Percentiles rank a stretch among this genome's conserved stretches.
These are phyloP conservation scores for Drosophila hawaiiensis DNA, from an alignment of 2,888 invertebrate species.

Conservation along the genomic window DNA sequence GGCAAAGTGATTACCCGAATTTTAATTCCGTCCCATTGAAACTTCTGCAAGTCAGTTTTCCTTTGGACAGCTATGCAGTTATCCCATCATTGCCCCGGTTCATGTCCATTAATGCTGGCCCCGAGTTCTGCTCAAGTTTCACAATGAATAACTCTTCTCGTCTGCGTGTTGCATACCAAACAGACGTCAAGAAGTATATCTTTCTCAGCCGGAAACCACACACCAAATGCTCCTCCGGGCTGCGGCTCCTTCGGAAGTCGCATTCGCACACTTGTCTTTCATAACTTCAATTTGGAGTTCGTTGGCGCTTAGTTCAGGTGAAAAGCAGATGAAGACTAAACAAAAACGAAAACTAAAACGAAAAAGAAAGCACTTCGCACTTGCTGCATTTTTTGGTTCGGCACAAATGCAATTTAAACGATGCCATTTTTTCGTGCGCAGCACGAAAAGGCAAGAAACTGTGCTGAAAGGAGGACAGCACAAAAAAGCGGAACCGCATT, in stretches of 20 bases:
- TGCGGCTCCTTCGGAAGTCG: conserved; percentile 52
- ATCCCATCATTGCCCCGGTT: conserved; percentile 34
- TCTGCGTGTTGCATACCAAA: conserved; percentile 43
- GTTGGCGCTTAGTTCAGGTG: conserved; percentile 53
- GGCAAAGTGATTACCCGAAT: conserved; percentile 25
- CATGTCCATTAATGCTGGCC: conserved; percentile 48
- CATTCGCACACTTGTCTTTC: conserved; percentile 78
- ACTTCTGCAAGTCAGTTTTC: conserved; percentile 8
- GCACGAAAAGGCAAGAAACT: conserved; percentile 64
- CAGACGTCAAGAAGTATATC: conserved; percentile 47
- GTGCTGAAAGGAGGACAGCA: conserved; percentile 65
- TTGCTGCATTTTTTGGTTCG: conserved; percentile 51
- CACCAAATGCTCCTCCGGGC: conserved; percentile 25
- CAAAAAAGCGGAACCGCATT: conserved; percentile 75
- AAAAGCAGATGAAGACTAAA: conserved; percentile 33
- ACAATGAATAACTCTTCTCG: conserved; percentile 60
- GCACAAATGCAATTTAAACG: conserved; percentile 68
- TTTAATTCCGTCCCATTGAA: conserved; percentile 24
- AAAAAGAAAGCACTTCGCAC: conserved; percentile 58
- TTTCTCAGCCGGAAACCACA: conserved; percentile 46
- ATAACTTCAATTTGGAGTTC: conserved; percentile 60
- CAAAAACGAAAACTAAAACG: conserved; percentile 51
- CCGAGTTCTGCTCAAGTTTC: conserved; percentile 35
- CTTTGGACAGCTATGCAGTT: conserved; percentile 31
- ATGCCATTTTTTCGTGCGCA: conserved; percentile 50